Base-by-base conservation (phyloP, 2,888 invertebrate species). In the Teleiodes luculella region DNA sequence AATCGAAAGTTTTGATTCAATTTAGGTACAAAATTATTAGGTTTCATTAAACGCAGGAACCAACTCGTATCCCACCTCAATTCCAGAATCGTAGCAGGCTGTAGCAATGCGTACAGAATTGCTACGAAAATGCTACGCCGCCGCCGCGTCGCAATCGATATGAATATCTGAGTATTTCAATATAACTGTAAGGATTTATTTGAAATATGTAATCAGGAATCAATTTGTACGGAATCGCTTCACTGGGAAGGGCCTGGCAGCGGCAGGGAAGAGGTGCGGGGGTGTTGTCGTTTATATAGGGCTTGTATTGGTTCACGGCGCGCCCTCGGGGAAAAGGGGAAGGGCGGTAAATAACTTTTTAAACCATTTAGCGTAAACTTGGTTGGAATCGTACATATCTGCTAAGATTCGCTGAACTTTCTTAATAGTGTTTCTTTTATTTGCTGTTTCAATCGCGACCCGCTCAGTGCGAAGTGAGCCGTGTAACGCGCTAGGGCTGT, bases 341-440 rank as follows among this genome's bases (percentile, higher is more conserved):
- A 36, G 52, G 33, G 16, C 18, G 52, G 18, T 11, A 52, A 52
- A 52, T 52, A 52, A 52, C 33, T 52, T 52, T 52, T 52, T 52
- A 41, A 52, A 52, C 35, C 52, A 28, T 52, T 52, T 52, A 47
- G 31, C 43, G 24, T 8, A 14, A 51, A 39, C 41, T 43, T 33
- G 14, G 43, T 43, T 41, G 33, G 43, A 41, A 16, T 47, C 16
- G 33, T 16, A n/a, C 18, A 43, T 18, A 20, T 31, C 18, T 50
- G 28, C 28, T 16, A 10, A 36, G 49, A 24, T 49, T 49, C 5
- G 49, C 13, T 5, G 20, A 49, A 20, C 24, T 35, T 18, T 18
- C 18, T 41, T 18, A 41, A 18, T 41, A 20, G 18, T 41, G 39
- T 41, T 41, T 41, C 39, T 41, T 41, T 41, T 41, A 41, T 41